These are phyloP conservation scores for Myzus persicae DNA, from an alignment of 1,140 invertebrate species.

Conservation along the genomic window DNA sequence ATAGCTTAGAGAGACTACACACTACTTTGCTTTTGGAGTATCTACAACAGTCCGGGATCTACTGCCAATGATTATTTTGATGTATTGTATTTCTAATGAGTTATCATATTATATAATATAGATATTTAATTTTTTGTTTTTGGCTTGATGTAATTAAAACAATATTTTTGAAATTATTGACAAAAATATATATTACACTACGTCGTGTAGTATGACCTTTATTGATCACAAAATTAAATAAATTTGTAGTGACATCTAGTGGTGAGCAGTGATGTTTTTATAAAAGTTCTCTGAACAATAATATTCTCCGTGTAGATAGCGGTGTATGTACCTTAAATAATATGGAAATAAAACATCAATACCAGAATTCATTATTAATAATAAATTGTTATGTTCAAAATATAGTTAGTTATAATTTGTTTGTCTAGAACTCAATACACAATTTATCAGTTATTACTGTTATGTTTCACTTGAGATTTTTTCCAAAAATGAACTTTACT, in stretches of 20 bases:
- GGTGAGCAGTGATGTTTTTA: neutral
- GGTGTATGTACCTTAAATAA: neutral
- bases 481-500: neutral
- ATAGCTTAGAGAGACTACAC: neutral
- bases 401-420: too few relatives aligned
- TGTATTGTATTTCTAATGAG: neutral
- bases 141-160: neutral
- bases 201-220: neutral
- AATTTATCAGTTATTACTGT: too few relatives aligned
- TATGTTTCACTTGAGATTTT: too few relatives aligned
- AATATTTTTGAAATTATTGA: neutral
- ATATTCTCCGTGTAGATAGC: neutral
- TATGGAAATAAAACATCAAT: neutral
- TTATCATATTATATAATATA: neutral
- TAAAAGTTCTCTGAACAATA: neutral
- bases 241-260: conserved; percentile 21
- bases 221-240: neutral
- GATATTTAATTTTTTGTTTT: neutral
- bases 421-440: too few relatives aligned
- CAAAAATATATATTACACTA: neutral
- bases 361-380: too few relatives aligned
- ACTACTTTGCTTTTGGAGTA: neutral
- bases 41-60: neutral
- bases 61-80: too few relatives aligned
- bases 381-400: too few relatives aligned